Conservation (phyloP, 2,113 vertebrate species). For the Rhinolophus sinicus region DNA sequence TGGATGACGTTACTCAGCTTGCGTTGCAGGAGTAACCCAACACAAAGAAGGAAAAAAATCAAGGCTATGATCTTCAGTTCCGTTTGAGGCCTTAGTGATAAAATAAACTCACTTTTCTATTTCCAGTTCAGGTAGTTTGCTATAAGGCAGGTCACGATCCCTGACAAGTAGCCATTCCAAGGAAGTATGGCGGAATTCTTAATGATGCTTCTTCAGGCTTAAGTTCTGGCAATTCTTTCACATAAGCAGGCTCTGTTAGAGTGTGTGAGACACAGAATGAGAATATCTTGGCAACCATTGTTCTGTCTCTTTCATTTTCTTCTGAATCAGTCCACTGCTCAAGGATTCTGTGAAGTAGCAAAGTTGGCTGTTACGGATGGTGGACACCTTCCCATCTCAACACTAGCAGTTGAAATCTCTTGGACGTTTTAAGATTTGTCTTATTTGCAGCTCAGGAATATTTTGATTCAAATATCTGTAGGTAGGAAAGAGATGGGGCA, state of each 20-base stretch:
- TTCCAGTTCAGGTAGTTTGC: conserved; percentile 32
- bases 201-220: conserved; percentile 38
- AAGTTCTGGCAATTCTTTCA: neutral
- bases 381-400: conserved; percentile 15
- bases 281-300: neutral
- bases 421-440: conserved; percentile 20
- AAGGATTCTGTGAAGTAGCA: conserved; percentile 6
- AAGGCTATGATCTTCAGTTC: neutral
- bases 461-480: conserved; percentile 51
- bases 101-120: neutral
- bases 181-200: conserved; percentile 14
- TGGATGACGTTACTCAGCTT: neutral
- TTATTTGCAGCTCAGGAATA: neutral
- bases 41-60: neutral
- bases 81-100: neutral
- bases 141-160: neutral
- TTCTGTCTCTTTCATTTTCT: conserved; percentile 41
- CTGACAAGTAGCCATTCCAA: neutral
- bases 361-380: neutral
- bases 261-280: neutral
- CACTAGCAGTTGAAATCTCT: conserved; percentile 31
- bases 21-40: neutral
- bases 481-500: neutral
- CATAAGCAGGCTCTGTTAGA: neutral
- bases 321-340: neutral